Base-by-base conservation (phyloP, 1,140 invertebrate species). In the Drosophila dunni region DNA sequence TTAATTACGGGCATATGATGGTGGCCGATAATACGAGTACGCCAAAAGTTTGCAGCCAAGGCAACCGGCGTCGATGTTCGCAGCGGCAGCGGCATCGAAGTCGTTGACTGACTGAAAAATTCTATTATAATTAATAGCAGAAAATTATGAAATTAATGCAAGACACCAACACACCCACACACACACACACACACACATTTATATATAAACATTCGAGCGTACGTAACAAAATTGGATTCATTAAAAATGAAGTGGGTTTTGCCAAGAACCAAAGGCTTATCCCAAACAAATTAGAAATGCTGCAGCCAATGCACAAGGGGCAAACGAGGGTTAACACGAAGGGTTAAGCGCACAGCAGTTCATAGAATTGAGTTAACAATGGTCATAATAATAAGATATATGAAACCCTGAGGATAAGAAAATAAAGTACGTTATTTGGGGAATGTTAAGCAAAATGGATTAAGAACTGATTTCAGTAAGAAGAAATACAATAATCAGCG, bases 61-160 rank as follows among this genome's bases (percentile, higher is more conserved):
- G 84, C 77, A 84, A 83, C 70, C 61, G 67, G 53, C 70, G 64
- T 54, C 67, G 54, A 24, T 44, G 63, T 5, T 29, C 36, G 20
- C 69, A 20, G 11, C 46, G 15, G 15, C 33, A 29, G 20, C 44
- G 45, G 3, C 70, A 50, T 74, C 71, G 71, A 74, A 73, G 64
- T 56, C 79, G 79, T 71, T 79, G 83, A 83, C 82, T 79, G 79
- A 89, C 83, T 88, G 83, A 88, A 89, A 88, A 88, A 89, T 88
- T 88, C 83, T 88, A 88, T 88, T 88, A 88, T 88, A 88, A 88
- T 88, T 88, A 88, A 88, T 88, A 89, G 83, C 83, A 80, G 68
- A 89, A 88, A 88, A 88, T 88, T 88, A 89, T 89, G 80, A 88
- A 88, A 88, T 88, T 88, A 88, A 88, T 88, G 83, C 83, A 88